Conservation (phyloP, 1,140 invertebrate genomes). For the Pinna nobilis region DNA sequence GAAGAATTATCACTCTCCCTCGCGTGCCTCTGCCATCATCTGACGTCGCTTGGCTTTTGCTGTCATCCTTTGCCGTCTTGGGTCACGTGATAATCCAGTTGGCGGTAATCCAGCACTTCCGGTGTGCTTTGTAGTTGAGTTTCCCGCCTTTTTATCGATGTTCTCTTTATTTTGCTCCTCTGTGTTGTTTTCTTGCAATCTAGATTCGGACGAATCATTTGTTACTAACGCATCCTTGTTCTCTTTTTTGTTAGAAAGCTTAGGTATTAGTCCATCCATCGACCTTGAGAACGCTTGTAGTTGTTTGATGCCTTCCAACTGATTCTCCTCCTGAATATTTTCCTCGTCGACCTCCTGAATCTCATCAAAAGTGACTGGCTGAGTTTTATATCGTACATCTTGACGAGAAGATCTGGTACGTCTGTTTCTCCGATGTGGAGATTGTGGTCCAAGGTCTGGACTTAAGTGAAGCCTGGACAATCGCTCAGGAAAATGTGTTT, state of each 20-base stretch:
- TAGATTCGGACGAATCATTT: constrained; percentile 11
- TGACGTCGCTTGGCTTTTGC: constrained; percentile 69
- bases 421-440: constrained; percentile 52
- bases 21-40: constrained; percentile 51
- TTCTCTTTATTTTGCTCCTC: constrained; percentile 52
- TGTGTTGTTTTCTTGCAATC: constrained; percentile 34
- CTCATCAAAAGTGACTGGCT: constrained; percentile 85
- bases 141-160: constrained; percentile 6
- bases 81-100: constrained; percentile 38
- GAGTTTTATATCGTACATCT: constrained; percentile 80
- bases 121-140: constrained; percentile 24
- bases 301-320: constrained; percentile 46
- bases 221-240: constrained; percentile 24
- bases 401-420: constrained; percentile 49
- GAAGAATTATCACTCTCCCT: constrained; percentile 18
- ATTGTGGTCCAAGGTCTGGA: constrained; percentile 52
- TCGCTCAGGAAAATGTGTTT: constrained; percentile 83
- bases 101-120: constrained; percentile 45
- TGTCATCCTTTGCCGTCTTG: constrained; percentile 60
- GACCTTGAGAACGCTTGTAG: constrained; percentile 75
- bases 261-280: constrained; percentile 76
- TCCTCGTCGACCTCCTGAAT: constrained; percentile 80
- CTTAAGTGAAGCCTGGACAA: constrained; percentile 79
- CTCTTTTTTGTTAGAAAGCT: constrained; percentile 18
- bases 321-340: constrained; percentile 51